Evolutionary conservation across 2,113 vertebrate species (phyloP), one percentile per base, ranked within the genome.

Genomic region (Etia nguti): DNA sequence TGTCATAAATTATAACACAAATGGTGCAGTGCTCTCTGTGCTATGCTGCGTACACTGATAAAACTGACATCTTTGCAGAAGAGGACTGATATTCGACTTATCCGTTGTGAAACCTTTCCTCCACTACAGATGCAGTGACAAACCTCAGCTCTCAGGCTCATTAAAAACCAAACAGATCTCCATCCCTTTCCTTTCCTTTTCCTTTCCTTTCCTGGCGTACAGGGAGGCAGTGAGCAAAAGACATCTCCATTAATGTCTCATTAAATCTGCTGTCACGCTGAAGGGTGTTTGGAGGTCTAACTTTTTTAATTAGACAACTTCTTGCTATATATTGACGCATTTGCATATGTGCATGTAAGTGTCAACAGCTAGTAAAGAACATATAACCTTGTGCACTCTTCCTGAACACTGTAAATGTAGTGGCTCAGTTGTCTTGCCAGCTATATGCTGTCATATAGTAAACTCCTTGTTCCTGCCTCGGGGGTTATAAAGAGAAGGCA

Each of bases 161-260:
- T 93, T 94, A 95, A 94, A 92, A 94, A 86, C 50, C 87, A 84
- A 93, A 90, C 90, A 88, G 54, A 83, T 89, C 80, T 62, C 70
- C 50, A 88, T 86, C 60, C 20, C 34, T 79, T 36, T 87, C 52
- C 52, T 22, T 81, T 26, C 65, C 26, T 52, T 85, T 83, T 1
- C 20, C 26, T 79, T 31, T 86, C n/a, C 62, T 48, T 79, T 68
- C n/a, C 62, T 41, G 59, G 83, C 2, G 4, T 90, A 86, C 57
- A 57, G 83, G 62, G 87, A 91, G 60, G 80, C 79, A 26, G 81
- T 5, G 75, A 82, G 81, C 80, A 80, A 34, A 73, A 86, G 86
- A 93, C 90, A 73, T 91, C 89, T 94, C 91, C 83, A 88, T 92
- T 93, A 91, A 93, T 77, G 92, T 92, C 92, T 93, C 88, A 94